Evolutionary conservation across 1,140 invertebrate genomes (phyloP).

Genomic region (Bilobella aurantiaca): DNA sequence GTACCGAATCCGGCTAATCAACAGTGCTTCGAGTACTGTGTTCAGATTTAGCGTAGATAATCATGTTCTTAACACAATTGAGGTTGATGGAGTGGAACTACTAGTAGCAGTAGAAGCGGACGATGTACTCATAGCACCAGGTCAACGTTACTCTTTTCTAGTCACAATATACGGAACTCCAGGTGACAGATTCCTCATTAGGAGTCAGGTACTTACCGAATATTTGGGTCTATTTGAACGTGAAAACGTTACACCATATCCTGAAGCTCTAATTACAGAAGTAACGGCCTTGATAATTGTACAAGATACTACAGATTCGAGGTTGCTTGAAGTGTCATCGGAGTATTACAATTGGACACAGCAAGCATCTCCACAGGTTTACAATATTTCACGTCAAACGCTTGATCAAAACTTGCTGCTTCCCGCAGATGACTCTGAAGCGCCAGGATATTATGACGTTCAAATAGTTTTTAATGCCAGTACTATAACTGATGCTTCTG

Average conservation of each 20-base stretch:
- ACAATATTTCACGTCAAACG: too few species aligned
- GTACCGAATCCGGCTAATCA: slow-evolving; percentile 25
- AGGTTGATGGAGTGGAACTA: slow-evolving; percentile 16
- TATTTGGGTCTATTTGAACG: too few species aligned
- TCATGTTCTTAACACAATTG: slow-evolving; percentile 17
- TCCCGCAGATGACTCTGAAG: background rate
- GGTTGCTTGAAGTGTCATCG: too few species aligned
- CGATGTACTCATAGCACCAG: slow-evolving; percentile 6
- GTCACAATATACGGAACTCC: too few species aligned
- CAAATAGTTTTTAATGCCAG: background rate
- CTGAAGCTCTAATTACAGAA: too few species aligned
- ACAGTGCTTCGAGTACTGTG: background rate
- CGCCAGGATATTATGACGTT: slow-evolving; percentile 9
- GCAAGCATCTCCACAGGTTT: too few species aligned
- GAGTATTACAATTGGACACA: too few species aligned
- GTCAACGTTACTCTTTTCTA: slow-evolving; percentile 24
- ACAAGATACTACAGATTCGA: too few species aligned
- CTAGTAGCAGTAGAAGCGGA: slow-evolving; percentile 1
- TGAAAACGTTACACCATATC: too few species aligned
- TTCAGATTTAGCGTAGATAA: slow-evolving; percentile 24
- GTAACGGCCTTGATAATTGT: too few species aligned
- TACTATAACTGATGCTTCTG: background rate
- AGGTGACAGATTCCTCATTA: too few species aligned
- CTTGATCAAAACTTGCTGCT: slow-evolving; percentile 12
- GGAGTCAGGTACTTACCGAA: too few species aligned